Base-by-base conservation (phyloP, 2,888 invertebrate genomes). In the Habrosyne pyritoides region DNA sequence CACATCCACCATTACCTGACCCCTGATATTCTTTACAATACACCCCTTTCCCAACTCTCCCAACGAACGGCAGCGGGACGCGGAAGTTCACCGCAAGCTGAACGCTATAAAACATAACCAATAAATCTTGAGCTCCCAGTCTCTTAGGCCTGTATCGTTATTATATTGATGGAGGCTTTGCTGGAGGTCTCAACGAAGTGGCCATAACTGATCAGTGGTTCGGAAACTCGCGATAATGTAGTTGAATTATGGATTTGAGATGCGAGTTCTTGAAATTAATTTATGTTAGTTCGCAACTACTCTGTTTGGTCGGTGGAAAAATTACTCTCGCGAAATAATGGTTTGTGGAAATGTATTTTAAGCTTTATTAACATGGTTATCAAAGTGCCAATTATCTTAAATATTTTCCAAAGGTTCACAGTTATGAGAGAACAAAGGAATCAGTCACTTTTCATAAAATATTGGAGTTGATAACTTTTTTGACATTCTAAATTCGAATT, bases 141-240 rank as follows among this genome's bases (percentile, higher is more conserved):
- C 64, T 56, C 57, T 69, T 48, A 47, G 56, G 21, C 53, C 63
- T 60, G 48, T 64, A 66, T 60, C 51, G 53, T 46, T 55, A 26
- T 54, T 48, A 59, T 24, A 59, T 54, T 56, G 48, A 51, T 46
- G 42, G 53, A 58, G 59, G 66, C 64, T 67, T 65, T 62, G 49
- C 55, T 46, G 54, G 55, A 60, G 86, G 52, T 79, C 83, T 71
- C 49, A 6, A 8, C 61, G 66, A 56, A 67, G 42, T 86, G 83
- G 89, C 59, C 61, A 53, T 46, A 26, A 47, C 57, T 77, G 75
- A 61, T 69, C 85, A 87, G 72, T 81, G 86, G 81, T 77, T 81
- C 75, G 84, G 89, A 89, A 89, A 84, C 82, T 79, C 69, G 62
- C 76, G 87, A 89, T 89, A 88, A 85, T 81, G 77, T 78, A 72